Conservation (phyloP, 23 tunicate species). For the Halocynthia roretzi region DNA sequence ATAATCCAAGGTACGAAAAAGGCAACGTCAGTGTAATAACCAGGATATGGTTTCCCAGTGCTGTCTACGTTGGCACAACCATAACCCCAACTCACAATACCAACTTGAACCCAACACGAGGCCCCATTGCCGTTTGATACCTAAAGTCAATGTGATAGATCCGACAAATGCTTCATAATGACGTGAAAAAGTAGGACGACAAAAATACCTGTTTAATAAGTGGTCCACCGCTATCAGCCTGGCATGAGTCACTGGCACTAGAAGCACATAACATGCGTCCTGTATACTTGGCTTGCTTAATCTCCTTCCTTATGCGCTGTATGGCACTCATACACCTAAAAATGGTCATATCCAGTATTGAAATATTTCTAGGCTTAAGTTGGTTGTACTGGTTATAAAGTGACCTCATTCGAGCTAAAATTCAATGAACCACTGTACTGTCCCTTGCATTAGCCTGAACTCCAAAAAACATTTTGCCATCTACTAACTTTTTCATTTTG, state of each 20-base stretch:
- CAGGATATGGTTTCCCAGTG: background rate
- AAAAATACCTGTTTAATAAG: slow-evolving; percentile 33
- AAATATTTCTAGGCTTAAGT: background rate
- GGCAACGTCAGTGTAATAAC: background rate
- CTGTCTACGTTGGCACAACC: slow-evolving; percentile 3
- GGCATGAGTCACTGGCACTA: background rate
- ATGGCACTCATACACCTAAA: background rate
- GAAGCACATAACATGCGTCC: slow-evolving; percentile 9
- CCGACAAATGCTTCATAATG: background rate
- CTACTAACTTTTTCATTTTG: background rate
- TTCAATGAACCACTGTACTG: background rate
- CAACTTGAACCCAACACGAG: slow-evolving; percentile 1
- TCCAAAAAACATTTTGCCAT: background rate
- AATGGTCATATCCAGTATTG: background rate
- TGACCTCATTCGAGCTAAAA: too few relatives aligned
- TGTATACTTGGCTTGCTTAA: background rate
- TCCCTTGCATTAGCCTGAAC: too few relatives aligned
- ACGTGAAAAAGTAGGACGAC: background rate
- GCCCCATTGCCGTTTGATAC: background rate
- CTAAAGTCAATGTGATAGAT: background rate
- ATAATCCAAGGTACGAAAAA: slow-evolving; percentile 3
- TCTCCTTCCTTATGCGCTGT: background rate
- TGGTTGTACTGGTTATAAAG: too few relatives aligned
- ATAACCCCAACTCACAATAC: slow-evolving; percentile 7
- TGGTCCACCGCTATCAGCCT: slow-evolving; percentile 66